These are phyloP conservation scores for Hemicordylus capensis DNA, from an alignment of 2,113 vertebrate genomes.

Conservation along the genomic window DNA sequence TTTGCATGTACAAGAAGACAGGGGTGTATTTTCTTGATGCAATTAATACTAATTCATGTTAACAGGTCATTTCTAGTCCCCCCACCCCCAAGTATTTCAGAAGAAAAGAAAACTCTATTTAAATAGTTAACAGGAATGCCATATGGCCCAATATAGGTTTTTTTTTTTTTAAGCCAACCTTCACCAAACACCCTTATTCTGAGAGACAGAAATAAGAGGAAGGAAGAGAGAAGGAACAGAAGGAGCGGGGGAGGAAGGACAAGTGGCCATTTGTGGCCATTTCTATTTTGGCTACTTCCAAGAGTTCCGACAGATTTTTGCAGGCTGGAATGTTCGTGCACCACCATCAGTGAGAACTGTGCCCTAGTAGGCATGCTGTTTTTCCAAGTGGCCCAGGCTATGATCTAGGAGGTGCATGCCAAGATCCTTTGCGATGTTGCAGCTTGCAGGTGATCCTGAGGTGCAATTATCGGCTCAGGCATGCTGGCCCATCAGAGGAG, in stretches of 20 bases:
- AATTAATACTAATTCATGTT: neutral
- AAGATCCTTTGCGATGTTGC: neutral
- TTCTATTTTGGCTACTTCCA: slow-evolving; percentile 11
- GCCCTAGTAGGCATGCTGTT: neutral
- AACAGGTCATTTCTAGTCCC: neutral
- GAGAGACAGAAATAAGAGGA: neutral
- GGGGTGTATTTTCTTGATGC: neutral
- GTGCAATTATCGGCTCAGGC: neutral
- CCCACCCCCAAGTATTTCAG: neutral
- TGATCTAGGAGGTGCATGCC: neutral
- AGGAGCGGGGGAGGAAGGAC: neutral
- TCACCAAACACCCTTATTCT: neutral
- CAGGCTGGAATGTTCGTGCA: neutral
- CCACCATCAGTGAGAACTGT: neutral
- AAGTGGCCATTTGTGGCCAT: neutral
- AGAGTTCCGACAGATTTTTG: neutral
- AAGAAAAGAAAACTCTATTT: neutral
- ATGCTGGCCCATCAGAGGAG: too few relatives aligned
- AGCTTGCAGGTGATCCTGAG: neutral
- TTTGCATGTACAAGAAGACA: neutral
- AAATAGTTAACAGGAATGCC: neutral
- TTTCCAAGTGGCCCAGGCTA: neutral
- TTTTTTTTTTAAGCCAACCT: neutral
- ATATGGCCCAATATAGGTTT: slow-evolving; percentile 10
- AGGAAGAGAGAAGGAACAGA: neutral